phyloP scores from a whole-genome alignment of 2,797 vertebrate genomes.

The Paguma larvata region DNA sequence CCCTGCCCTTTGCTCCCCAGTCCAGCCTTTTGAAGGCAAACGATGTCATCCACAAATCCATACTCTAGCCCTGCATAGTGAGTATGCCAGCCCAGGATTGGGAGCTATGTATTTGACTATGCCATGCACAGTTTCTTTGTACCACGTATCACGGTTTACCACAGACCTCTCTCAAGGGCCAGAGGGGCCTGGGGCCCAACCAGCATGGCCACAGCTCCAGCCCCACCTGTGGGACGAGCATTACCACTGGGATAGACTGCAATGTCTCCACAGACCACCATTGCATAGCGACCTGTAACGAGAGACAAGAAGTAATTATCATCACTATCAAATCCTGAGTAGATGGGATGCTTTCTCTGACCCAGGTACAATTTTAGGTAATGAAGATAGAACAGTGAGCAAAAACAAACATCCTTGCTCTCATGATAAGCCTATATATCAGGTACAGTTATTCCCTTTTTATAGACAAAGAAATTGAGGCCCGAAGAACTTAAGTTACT shows the following conservation, averaged over 20 bases:
- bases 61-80: neutral
- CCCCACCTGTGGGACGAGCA: constrained; percentile 86
- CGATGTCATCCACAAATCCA: neutral
- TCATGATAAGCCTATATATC: neutral
- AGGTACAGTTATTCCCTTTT: neutral
- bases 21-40: neutral
- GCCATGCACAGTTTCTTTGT: neutral
- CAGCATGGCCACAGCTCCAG: constrained; percentile 90
- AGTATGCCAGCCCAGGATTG: too few relatives aligned
- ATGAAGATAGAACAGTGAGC: neutral
- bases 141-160: neutral
- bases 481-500: neutral
- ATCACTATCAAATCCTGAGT: neutral
- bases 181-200: constrained; percentile 89
- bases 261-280: constrained; percentile 90
- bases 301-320: neutral
- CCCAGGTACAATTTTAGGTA: neutral
- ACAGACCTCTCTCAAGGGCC: constrained; percentile 89
- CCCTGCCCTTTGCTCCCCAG: neutral
- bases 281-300: constrained; percentile 86
- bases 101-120: neutral
- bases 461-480: neutral
- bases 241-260: constrained; percentile 88
- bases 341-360: neutral
- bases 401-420: neutral